These are phyloP conservation scores for Tolmerus cingulatus DNA, from an alignment of 2,888 invertebrate species.

Conservation along the genomic window DNA sequence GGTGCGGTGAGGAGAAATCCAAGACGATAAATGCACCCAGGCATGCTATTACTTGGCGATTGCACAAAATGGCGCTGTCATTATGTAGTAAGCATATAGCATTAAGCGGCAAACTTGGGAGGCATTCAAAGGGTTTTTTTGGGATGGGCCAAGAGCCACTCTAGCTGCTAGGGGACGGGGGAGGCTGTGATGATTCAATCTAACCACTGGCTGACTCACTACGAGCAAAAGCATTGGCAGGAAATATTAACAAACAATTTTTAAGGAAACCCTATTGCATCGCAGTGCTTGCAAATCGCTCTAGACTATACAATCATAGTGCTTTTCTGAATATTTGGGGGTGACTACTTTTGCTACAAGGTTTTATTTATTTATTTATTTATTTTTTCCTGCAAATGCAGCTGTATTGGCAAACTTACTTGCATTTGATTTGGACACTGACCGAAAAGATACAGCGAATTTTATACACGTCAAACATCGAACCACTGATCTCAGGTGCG, in stretches of 20 bases:
- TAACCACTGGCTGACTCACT: neutral
- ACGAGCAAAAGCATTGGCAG: neutral
- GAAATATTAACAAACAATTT: neutral
- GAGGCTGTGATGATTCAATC: neutral
- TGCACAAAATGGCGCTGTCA: conserved; percentile 24
- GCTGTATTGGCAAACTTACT: conserved; percentile 17
- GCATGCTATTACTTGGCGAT: conserved; percentile 27
- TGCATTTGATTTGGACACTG: conserved; percentile 2
- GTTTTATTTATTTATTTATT: neutral
- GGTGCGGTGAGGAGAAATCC: neutral
- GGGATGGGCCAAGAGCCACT: neutral
- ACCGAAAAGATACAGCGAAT: neutral
- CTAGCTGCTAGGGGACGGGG: neutral
- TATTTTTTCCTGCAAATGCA: neutral
- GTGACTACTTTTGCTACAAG: neutral
- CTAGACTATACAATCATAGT: neutral
- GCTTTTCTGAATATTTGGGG: neutral
- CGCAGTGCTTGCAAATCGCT: neutral
- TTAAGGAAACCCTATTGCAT: neutral
- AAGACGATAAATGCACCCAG: conserved; percentile 27
- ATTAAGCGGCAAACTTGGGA: neutral
- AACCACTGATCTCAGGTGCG: neutral
- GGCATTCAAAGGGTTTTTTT: neutral
- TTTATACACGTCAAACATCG: neutral
- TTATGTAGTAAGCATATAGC: neutral